phyloP scores from a whole-genome alignment of 2,113 vertebrate species.

The Chionomys nivalis region DNA sequence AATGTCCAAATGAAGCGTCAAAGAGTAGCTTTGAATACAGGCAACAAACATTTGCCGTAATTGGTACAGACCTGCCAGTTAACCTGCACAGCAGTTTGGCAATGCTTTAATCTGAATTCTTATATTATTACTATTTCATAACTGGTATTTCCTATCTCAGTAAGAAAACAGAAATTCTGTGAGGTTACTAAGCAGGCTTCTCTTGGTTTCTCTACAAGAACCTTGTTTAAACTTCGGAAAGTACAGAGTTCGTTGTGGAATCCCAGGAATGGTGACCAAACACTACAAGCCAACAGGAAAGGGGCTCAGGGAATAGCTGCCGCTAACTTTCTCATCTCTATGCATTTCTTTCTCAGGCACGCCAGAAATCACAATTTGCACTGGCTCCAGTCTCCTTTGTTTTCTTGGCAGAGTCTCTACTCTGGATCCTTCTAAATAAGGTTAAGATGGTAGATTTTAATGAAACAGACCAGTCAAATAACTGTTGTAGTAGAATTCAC shows the following conservation, averaged over 20 bases:
- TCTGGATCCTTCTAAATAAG: not conserved
- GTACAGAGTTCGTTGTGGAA: not conserved
- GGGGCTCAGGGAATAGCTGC: not conserved
- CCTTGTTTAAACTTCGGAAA: not conserved
- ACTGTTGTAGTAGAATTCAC: not conserved
- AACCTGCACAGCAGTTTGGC: not conserved
- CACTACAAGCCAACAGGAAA: not conserved
- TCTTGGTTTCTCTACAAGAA: not conserved
- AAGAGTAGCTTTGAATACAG: not conserved
- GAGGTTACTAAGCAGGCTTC: not conserved
- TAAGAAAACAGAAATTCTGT: not conserved
- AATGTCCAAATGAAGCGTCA: not conserved
- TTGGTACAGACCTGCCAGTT: not conserved
- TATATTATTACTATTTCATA: not conserved
- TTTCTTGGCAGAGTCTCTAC: not conserved
- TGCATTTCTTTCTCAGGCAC: not conserved
- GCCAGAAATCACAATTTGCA: not conserved
- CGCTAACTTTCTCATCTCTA: not conserved
- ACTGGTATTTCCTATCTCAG: not conserved
- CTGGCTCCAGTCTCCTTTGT: not conserved
- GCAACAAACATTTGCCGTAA: not conserved
- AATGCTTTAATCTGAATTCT: constrained; percentile 21
- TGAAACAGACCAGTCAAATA: not conserved
- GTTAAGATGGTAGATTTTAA: not conserved
- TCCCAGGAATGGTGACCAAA: not conserved